Evolutionary conservation across 2,113 vertebrate genomes (phyloP), one percentile per base, ranked within the genome.

Genomic region (Limanda limanda): DNA sequence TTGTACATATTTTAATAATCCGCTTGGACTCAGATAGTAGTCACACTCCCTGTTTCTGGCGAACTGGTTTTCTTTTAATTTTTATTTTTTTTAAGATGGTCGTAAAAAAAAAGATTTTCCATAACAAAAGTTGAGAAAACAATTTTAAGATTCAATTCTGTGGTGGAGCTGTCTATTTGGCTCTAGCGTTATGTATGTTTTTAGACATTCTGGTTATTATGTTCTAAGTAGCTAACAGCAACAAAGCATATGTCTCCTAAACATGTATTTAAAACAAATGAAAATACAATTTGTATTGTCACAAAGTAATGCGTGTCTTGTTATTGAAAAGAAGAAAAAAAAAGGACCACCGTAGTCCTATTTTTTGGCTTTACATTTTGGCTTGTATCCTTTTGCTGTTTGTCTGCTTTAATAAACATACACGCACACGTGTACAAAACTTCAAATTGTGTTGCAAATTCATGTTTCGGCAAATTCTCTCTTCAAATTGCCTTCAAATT

Each of bases 401-500:
- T 98, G 96, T 98, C 96, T 97, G 96, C 96, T 97, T 96, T 95
- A 99, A 99, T 98, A 98, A 98, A 96, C 97, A 96, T 95, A 97
- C 95, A 97, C 96, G 95, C 95, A 94, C 95, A 94, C 95, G 96
- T 98, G 96, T 98, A 96, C 94, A 94, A 95, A 95, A 96, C 90
- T 93, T 96, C 96, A 96, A 97, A 97, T 95, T 95, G 97, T 98
- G 96, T 98, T 97, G 94, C 95, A 95, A 99, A 97, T 97, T 97
- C 96, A 95, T 98, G 96, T 97, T 97, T 97, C 79, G 95, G 95
- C 95, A 97, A 97, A 97, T 95, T 96, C 89, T 91, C 91, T 94
- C 78, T 95, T 95, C 94, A 97, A 98, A 98, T 98, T 99, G 95
- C 95, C 93, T 96, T 95, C 92, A 98, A 98, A 96, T 96, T 95